phyloP scores from a whole-genome alignment of 2,888 invertebrate species.

The Caenorhabditis becei region DNA sequence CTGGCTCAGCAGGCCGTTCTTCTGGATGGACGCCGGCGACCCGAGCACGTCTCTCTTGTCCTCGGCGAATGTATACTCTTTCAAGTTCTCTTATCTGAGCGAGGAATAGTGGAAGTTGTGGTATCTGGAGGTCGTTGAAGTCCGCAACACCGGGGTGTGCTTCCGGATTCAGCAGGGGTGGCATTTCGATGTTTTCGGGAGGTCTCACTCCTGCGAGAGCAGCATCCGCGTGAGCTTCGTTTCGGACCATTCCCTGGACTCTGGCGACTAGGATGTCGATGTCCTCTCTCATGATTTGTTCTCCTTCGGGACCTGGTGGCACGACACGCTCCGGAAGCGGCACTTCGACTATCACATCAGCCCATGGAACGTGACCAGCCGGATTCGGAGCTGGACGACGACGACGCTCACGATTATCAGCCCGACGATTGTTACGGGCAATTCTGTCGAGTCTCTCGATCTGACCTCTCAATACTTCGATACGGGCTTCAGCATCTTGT shows the following conservation, averaged over 20 bases:
- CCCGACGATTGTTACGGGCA: not conserved
- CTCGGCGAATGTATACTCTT: conserved; percentile 22
- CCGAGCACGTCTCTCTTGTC: conserved; percentile 23
- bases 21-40: not conserved
- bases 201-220: conserved; percentile 9
- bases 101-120: conserved; percentile 15
- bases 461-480: not conserved
- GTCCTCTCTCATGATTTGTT: conserved; percentile 26
- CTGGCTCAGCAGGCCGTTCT: conserved; percentile 1
- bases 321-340: not conserved
- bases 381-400: not conserved
- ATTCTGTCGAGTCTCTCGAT: not conserved
- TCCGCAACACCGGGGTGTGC: conserved; percentile 20
- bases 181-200: conserved; percentile 30
- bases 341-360: conserved; percentile 5
- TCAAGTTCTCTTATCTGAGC: conserved; percentile 19
- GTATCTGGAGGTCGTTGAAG: conserved; percentile 4
- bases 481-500: not conserved
- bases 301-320: conserved; percentile 2
- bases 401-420: not conserved
- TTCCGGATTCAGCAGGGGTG: conserved; percentile 4
- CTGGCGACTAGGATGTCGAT: conserved; percentile 3
- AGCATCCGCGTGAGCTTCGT: conserved; percentile 34
- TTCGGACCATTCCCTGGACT: conserved; percentile 14
- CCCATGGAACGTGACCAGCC: conserved; percentile 2